Percentiles rank a stretch among this genome's conserved stretches.
Conservation (phyloP, 92 coral and sea anemone genomes). For the Epizoanthus illoricatus region DNA sequence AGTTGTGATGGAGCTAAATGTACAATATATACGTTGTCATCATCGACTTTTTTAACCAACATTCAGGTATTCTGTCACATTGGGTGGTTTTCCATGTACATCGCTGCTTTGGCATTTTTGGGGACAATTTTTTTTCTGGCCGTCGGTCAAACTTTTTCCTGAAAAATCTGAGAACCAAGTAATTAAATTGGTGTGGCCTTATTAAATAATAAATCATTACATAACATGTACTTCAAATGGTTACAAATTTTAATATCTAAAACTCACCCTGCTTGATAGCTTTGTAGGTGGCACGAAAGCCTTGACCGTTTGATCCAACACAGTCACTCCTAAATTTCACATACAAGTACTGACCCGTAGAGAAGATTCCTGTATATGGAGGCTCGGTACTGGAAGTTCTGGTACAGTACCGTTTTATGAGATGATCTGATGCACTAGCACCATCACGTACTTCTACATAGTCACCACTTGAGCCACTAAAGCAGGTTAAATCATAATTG, state of each 20-base stretch:
- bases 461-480: background rate
- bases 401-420: background rate
- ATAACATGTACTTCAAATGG: background rate
- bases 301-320: background rate
- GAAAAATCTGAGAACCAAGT: no score
- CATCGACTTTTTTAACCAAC: no score
- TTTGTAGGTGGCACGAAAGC: conserved; percentile 4
- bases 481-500: background rate
- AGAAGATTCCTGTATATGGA: background rate
- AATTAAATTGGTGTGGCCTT: no score
- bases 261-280: background rate
- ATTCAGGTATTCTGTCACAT: no score
- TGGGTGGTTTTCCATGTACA: no score
- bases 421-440: background rate
- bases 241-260: background rate
- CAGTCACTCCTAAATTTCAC: background rate
- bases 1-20: no score
- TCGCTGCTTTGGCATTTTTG: no score
- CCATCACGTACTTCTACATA: conserved; percentile 1
- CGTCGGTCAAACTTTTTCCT: no score
- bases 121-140: no score
- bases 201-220: background rate
- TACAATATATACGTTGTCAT: no score
- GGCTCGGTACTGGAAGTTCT: background rate
- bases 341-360: background rate